Evolutionary conservation across 2,797 vertebrate species (phyloP), one percentile per base, ranked within the genome.

Genomic region (Aphelocoma californica): DNA sequence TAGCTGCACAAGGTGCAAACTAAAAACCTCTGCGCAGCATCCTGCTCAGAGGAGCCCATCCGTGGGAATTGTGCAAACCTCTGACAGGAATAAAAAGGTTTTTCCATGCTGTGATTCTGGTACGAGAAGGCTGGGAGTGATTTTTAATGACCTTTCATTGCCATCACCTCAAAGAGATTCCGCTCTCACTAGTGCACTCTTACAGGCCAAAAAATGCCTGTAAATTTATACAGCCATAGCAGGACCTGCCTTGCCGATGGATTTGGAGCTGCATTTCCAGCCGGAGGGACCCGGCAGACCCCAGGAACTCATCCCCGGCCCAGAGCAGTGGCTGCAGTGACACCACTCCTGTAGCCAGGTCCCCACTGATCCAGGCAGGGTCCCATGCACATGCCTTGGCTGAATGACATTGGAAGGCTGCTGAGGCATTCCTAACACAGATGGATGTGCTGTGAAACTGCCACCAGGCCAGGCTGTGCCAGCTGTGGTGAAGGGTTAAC

Each of bases 401-500:
- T 86, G 70, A 72, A 28, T 50, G 42, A 21, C 53, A 10, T 3
- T 28, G 40, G 54, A 38, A 77, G 82, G 50, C 73, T 51, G 71
- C 81, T 34, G 66, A 62, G 83, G 32, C 9, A 1, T 21, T 34
- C 29, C 44, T 62, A 23, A 73, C 38, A 9, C 60, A 28, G 92
- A 62, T 1, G 1, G 65, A 79, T 92, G 66, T 70, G 58, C 77
- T 53, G 77, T 57, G 44, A 60, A 94, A 50, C 51, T 34, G 83
- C 95, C 95, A 74, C 48, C 10, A 21, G 88, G 81, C 72, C 14
- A 0, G 70, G 45, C 86, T 75, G 62, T 87, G 94, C 83, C 90
- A 73, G 88, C 88, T 66, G 31, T 12, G 90, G 83, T 74, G 81
- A 96, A 94, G 96, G 92, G 94, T 96, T 95, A 97, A 97, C 84